Base-by-base conservation (phyloP, 2,888 invertebrate species). In the Tetramorium bicarinatum region DNA sequence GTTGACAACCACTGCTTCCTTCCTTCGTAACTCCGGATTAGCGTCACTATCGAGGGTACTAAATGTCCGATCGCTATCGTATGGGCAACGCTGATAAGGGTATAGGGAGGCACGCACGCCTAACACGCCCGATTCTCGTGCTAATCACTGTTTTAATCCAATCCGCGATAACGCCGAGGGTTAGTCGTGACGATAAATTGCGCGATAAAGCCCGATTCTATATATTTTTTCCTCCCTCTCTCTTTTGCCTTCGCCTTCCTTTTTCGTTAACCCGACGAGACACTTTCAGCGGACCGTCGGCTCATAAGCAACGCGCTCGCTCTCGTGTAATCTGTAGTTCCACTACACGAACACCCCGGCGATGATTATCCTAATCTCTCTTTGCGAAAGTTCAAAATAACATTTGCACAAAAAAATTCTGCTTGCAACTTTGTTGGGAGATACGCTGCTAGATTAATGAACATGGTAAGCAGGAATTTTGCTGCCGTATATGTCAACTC, bases 81-180 rank as follows among this genome's bases (percentile, higher is more conserved):
- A 87, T 81, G 82, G 87, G 85, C 76, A 80, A 49, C 74, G 80
- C 88, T 79, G 90, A 90, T 90, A 90, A 90, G 69, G 44, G 79
- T 75, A 64, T 47, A 71, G 87, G 85, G 87, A 87, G 41, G 88
- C 91, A 91, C 90, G 91, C 90, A 91, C 88, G 88, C 67, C 90
- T 85, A 90, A 91, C 90, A 91, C 91, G 87, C 90, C 91, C 89
- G 87, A 88, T 90, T 90, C 91, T 86, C 89, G 90, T 89, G 90
- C 93, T 93, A 93, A 93, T 93, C 93, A 93, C 90, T 93, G 89
- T 93, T 93, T 93, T 93, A 91, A 93, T 90, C 91, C 92, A 89
- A 90, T 91, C 90, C 91, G 87, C 71, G 92, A 90, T 93, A 93
- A 88, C 89, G 87, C 83, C 85, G 86, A 89, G 88, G 86, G 90